Conservation (phyloP, 2,113 vertebrate species). For the Chamaetylas fuelleborni region DNA sequence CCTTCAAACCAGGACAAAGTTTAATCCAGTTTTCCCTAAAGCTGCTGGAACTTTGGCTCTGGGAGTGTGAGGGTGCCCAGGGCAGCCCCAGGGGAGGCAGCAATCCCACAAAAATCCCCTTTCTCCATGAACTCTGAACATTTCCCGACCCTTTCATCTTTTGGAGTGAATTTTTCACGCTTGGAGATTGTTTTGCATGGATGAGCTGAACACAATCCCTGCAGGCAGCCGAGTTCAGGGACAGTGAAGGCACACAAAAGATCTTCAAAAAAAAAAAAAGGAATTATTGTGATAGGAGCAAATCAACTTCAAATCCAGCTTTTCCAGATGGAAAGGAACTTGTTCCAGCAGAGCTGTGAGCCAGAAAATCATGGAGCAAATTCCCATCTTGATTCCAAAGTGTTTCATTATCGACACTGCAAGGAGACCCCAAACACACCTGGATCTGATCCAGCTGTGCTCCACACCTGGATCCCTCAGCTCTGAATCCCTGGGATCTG, state of each 20-base stretch:
- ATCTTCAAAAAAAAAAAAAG: not conserved
- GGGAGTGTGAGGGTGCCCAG: not conserved
- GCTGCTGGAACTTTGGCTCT: not conserved
- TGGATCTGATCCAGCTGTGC: not conserved
- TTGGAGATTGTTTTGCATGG: not conserved
- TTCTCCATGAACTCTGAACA: not conserved
- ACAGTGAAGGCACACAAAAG: not conserved
- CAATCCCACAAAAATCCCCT: not conserved
- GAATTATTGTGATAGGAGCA: not conserved
- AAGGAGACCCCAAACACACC: not conserved
- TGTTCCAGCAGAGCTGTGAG: not conserved
- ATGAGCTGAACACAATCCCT: not conserved
- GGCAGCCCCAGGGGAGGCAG: not conserved
- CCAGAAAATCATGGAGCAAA: not conserved
- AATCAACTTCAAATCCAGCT: not conserved
- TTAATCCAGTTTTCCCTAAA: not conserved
- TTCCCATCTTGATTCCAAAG: not conserved
- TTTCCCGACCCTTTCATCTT: slow-evolving; percentile 12
- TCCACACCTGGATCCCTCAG: not conserved
- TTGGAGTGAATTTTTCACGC: slow-evolving; percentile 5
- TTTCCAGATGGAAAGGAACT: not conserved
- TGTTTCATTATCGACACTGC: not conserved
- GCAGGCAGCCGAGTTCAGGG: not conserved
- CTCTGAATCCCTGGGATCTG: not conserved
- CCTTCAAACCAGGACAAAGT: too few species aligned